phyloP scores from a whole-genome alignment of 2,113 vertebrate genomes.

The Chlorocebus sabaeus region DNA sequence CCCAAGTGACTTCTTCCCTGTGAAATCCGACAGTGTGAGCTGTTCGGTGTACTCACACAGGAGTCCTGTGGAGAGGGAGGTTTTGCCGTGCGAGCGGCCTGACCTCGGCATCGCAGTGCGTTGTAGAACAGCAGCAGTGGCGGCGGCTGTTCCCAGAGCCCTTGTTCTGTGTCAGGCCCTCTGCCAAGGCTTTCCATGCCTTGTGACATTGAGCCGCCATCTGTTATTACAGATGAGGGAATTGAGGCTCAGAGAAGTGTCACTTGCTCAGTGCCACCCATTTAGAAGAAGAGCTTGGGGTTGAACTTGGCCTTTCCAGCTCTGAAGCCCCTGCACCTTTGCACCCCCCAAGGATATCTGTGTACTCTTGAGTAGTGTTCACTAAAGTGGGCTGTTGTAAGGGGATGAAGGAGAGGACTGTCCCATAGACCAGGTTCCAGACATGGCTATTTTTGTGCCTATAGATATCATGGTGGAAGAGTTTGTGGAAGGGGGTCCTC shows the following conservation, averaged over 20 bases:
- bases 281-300: background rate
- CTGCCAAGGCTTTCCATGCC: background rate
- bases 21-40: background rate
- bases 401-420: background rate
- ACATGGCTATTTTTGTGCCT: background rate
- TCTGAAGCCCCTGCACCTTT: background rate
- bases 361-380: background rate
- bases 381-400: background rate
- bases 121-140: background rate
- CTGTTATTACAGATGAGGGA: background rate
- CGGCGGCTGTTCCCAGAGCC: background rate
- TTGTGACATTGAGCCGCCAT: background rate
- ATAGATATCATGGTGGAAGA: conserved; percentile 98
- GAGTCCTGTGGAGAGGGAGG: background rate
- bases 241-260: background rate
- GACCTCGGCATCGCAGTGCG: too few species aligned
- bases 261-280: background rate
- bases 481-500: conserved; percentile 92
- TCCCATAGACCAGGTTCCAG: background rate
- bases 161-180: background rate
- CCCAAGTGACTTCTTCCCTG: background rate
- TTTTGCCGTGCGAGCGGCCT: too few species aligned
- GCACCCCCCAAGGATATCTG: background rate
- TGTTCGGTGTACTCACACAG: background rate
- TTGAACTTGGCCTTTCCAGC: background rate